Percentiles rank a stretch among this genome's conserved stretches.
Evolutionary conservation across 2,797 vertebrate species (phyloP).

Genomic region (Macropus fuliginosus): DNA sequence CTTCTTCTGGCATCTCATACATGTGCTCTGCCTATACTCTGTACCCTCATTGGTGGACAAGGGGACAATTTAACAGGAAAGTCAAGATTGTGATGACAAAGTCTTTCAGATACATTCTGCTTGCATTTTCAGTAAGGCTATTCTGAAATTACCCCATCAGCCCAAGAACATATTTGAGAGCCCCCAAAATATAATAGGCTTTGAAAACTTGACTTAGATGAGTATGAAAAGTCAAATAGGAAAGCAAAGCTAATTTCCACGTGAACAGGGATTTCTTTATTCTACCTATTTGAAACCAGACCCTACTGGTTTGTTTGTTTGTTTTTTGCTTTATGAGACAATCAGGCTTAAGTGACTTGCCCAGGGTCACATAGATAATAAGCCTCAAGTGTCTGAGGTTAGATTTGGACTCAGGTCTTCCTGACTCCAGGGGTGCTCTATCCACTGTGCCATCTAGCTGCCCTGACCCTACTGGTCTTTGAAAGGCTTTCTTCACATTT

Average conservation of each 20-base stretch:
- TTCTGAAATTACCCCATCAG: slow-evolving; percentile 23
- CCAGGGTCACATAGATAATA: no score
- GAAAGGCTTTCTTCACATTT: slow-evolving; percentile 35
- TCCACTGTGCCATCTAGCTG: no score
- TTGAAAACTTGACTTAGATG: slow-evolving; percentile 51
- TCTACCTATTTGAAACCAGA: slow-evolving; percentile 60
- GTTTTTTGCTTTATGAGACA: no score
- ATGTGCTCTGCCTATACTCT: not conserved
- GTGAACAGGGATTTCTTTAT: slow-evolving; percentile 67
- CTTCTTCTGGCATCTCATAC: not conserved
- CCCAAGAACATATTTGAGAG: slow-evolving; percentile 46
- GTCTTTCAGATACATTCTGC: not conserved
- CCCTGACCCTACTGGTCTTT: slow-evolving; percentile 45
- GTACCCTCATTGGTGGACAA: not conserved
- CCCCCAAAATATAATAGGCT: slow-evolving; percentile 25
- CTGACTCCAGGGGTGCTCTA: no score
- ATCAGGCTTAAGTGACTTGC: no score
- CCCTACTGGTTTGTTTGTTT: slow-evolving; percentile 38
- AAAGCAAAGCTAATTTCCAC: slow-evolving; percentile 61
- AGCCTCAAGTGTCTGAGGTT: no score
- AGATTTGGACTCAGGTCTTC: no score
- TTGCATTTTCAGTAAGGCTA: not conserved
- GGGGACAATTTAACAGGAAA: not conserved
- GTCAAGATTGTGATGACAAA: not conserved
- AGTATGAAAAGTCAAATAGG: slow-evolving; percentile 40